Percentiles rank a stretch among this genome's conserved stretches.
These are phyloP conservation scores for Pardosa pseudoannulata DNA, from an alignment of 2,888 invertebrate species.

Conservation along the genomic window DNA sequence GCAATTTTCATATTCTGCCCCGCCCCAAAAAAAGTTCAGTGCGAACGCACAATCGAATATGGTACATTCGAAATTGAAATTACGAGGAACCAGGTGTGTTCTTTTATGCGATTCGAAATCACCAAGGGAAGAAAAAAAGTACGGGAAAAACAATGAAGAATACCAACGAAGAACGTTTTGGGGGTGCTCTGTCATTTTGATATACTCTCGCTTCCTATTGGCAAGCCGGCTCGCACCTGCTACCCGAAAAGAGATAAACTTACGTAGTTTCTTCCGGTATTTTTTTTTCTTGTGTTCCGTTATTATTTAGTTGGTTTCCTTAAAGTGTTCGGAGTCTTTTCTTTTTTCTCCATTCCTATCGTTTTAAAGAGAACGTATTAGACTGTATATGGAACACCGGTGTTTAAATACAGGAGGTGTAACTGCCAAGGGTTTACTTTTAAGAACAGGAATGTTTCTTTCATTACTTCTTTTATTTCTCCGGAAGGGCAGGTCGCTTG, in stretches of 20 bases:
- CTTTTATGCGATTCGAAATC: constrained; percentile 52
- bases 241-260: constrained; percentile 15
- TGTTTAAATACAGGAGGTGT: no score
- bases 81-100: constrained; percentile 63
- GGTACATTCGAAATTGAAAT: constrained; percentile 50
- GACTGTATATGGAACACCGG: no score
- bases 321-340: no score
- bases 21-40: neutral
- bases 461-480: no score
- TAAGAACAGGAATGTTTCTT: no score
- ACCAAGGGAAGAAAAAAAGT: no score
- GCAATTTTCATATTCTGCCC: constrained; percentile 25
- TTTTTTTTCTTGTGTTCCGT: constrained; percentile 12
- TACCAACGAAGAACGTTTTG: constrained; percentile 1
- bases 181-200: constrained; percentile 57
- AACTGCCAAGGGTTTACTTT: no score
- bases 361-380: no score
- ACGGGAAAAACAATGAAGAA: constrained; percentile 41
- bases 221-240: constrained; percentile 46
- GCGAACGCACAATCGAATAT: constrained; percentile 45
- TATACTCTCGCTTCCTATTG: constrained; percentile 61
- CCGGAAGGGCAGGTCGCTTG: no score
- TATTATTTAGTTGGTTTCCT: constrained; percentile 34
- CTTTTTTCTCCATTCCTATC: no score
- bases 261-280: neutral